Conservation (phyloP, 2,888 invertebrate genomes). For the Drosophila paracracens region DNA sequence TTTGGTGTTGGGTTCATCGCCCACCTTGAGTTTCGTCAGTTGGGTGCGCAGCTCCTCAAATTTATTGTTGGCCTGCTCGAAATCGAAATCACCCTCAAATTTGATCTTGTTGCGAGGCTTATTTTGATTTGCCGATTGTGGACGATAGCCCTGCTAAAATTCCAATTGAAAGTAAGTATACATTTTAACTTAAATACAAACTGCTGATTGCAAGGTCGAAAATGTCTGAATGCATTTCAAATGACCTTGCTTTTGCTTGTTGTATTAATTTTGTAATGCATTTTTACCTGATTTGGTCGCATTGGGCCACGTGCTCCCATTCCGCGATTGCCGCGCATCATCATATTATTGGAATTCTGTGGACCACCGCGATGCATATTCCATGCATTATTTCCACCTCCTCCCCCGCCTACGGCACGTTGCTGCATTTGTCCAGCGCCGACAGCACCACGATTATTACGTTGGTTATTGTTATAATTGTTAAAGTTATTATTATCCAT, state of each 20-base stretch:
- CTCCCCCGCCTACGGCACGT: constrained; percentile 46
- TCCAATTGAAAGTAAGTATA: not conserved
- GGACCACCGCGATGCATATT: constrained; percentile 84
- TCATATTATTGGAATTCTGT: constrained; percentile 78
- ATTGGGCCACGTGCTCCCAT: constrained; percentile 83
- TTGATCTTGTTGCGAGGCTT: constrained; percentile 88
- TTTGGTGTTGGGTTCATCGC: constrained; percentile 85
- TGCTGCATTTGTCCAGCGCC: constrained; percentile 78
- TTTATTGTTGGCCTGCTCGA: constrained; percentile 98
- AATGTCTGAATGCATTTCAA: not conserved
- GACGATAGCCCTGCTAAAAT: constrained; percentile 82
- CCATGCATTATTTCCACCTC: constrained; percentile 80
- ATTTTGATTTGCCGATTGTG: constrained; percentile 86
- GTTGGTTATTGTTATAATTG: constrained; percentile 82
- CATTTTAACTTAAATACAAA: constrained; percentile 4
- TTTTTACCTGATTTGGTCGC: constrained; percentile 81
- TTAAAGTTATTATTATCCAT: constrained; percentile 81
- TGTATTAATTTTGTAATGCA: not conserved
- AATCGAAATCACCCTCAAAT: constrained; percentile 99
- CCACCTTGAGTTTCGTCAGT: constrained; percentile 93
- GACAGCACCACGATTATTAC: constrained; percentile 78
- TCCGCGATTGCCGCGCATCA: constrained; percentile 81
- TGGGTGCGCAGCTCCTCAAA: constrained; percentile 96
- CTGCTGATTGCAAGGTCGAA: not conserved
- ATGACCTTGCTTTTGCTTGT: not conserved